These are phyloP conservation scores for Urocitellus parryii DNA, from an alignment of 2,113 vertebrate species.

Conservation along the genomic window DNA sequence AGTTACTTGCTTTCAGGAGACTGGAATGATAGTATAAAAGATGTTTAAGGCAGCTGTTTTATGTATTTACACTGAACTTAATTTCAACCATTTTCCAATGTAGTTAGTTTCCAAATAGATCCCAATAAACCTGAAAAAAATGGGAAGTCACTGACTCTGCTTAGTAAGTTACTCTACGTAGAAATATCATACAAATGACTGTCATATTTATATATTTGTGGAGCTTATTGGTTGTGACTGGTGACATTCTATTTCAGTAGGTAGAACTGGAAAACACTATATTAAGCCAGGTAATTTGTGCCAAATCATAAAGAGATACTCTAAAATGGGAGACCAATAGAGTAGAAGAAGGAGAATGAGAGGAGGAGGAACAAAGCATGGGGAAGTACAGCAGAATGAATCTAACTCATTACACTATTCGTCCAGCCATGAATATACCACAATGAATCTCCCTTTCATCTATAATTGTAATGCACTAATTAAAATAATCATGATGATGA, in stretches of 20 bases:
- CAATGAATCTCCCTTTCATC: too few species aligned
- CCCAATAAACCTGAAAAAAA: not conserved
- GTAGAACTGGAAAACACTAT: not conserved
- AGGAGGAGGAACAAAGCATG: too few species aligned
- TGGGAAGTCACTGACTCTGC: not conserved
- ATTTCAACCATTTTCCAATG: conserved; percentile 29
- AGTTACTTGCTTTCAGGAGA: not conserved
- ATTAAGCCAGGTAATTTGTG: not conserved
- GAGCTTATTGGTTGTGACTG: not conserved
- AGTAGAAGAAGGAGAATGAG: too few species aligned
- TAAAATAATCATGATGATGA: too few species aligned
- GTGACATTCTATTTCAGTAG: not conserved
- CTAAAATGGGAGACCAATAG: too few species aligned
- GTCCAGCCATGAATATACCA: too few species aligned
- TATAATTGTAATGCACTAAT: too few species aligned
- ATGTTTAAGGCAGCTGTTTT: not conserved
- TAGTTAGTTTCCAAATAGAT: not conserved
- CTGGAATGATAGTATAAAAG: not conserved
- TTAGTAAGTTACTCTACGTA: not conserved
- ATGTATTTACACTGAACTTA: conserved; percentile 21
- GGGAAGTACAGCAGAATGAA: too few species aligned
- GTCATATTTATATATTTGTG: not conserved
- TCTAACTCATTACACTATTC: too few species aligned
- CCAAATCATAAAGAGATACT: not conserved
- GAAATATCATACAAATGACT: not conserved